Evolutionary conservation across 2,797 vertebrate species (phyloP), one percentile per base, ranked within the genome.

Genomic region (Cichlasoma orientale): DNA sequence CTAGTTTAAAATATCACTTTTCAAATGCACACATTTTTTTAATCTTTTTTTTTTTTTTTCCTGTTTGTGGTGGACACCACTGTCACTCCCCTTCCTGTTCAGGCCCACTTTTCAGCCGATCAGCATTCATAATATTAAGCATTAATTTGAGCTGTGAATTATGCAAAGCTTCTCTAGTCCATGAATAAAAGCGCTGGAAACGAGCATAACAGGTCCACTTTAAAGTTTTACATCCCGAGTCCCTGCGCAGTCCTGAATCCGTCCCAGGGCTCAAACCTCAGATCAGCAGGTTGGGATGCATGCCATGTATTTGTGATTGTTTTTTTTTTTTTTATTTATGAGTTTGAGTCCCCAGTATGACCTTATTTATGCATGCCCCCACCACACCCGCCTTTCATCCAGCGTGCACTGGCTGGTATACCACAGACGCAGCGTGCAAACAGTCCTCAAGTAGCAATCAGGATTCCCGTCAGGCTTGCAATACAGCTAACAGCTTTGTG

Each of bases 331-430:
- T 36, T 27, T 27, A 27, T n/a, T n/a, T 82, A 85, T 88, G 72
- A 80, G 82, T 87, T 81, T 3, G 10, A 77, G 79, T 41, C 77
- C 14, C 25, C 63, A 31, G 78, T 59, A 29, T 70, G 81, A 91
- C 88, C 84, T 89, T 87, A 75, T 85, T 82, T 72, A 82, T 75
- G 88, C 88, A 90, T 86, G 87, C 10, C 77, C 57, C 27, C 63
- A 41, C 61, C 31, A 4, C 33, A 31, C 29, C 41, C n/a, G 50
- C 61, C 47, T 74, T 23, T 55, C 61, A 68, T 70, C 78, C 68
- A 38, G 73, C 38, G 19, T 82, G 61, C 56, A 25, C 80, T 47
- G 66, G 74, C 77, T 84, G 74, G 68, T 25, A 36, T 36, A 72
- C 75, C 47, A 21, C 61, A 66, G 25, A 75, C 70, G 50, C 21